Base-by-base conservation (phyloP, 1,140 invertebrate genomes). In the Drosophila simulans region DNA sequence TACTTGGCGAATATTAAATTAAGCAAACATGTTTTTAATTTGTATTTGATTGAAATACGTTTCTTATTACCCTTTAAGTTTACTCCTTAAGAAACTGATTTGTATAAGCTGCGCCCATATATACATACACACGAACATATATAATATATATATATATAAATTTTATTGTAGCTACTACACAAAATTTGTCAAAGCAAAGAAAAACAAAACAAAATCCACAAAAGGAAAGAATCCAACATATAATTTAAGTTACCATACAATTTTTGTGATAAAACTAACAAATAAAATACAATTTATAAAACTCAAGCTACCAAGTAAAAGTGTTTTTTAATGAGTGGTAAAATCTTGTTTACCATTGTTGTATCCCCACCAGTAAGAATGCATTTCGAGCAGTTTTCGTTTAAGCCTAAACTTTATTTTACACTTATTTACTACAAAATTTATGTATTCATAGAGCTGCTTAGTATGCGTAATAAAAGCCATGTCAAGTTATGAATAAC, bases 1-100 rank as follows among this genome's bases (percentile, higher is more conserved):
- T 80, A 73, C 85, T 86, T 86, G 75, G 83, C 82, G 82, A 86
- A 86, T 86, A 86, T 86, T 83, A 88, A 54, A 68, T 68, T 88
- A 88, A 82, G 75, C 56, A 43, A 63, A 65, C 51, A 72, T 20
- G 43, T 60, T 52, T 34, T 51, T 52, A 68, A 51, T 52, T 77
- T 73, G 59, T 85, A 85, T 86, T 85, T 54, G 34, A 43, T 42
- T 59, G 49, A 55, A 60, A 74, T 79, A 53, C 53, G 22, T 37
- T 54, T 70, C 43, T 62, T 78, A 64, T 68, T 80, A 65, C 35
- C 27, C n/a, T 34, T 31, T 86, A 86, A 81, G 60, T 60, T 81
- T 66, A 54, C 51, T 69, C 48, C 45, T 72, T 52, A 68, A 76
- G 35, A 75, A 13, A 25, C 45, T 77, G 54, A 79, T 76, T 82